Evolutionary conservation across 2,113 vertebrate species (phyloP).

Genomic region (Pseudolaguvia tuberculata): DNA sequence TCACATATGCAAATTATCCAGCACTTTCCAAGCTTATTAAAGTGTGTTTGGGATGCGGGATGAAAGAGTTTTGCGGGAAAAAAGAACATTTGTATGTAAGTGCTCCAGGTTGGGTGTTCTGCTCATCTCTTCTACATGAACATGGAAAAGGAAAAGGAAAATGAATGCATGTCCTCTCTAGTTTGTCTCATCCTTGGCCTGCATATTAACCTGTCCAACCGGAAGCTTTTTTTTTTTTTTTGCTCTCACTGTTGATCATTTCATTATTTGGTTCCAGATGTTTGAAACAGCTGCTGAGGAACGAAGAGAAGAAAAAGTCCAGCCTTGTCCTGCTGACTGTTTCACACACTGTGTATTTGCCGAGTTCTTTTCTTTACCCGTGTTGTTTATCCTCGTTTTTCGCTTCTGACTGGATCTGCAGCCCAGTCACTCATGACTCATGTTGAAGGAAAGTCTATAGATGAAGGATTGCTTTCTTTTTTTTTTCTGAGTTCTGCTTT

Average conservation of each 20-base stretch:
- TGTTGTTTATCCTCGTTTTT: not conserved
- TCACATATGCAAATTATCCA: not conserved
- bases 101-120: conserved; percentile 65
- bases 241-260: conserved; percentile 62
- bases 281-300: conserved; percentile 16
- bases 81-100: not conserved
- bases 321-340: conserved; percentile 45
- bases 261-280: conserved; percentile 50
- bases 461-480: conserved; percentile 71
- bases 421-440: too few species aligned
- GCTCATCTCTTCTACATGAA: conserved; percentile 67
- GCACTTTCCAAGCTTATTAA: too few species aligned
- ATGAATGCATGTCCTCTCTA: conserved; percentile 70
- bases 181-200: conserved; percentile 64
- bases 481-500: conserved; percentile 74
- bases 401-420: too few species aligned
- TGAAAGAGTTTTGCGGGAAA: not conserved
- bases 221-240: conserved; percentile 61
- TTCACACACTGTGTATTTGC: conserved; percentile 59
- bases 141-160: conserved; percentile 44
- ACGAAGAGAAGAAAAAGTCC: conserved; percentile 17
- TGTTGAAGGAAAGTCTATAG: conserved; percentile 72
- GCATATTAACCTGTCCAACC: conserved; percentile 49
- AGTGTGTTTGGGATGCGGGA: too few species aligned
- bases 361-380: conserved; percentile 54